phyloP scores from a whole-genome alignment of 92 coral and sea anemone genomes.

The Palythoa caribaeorum region DNA sequence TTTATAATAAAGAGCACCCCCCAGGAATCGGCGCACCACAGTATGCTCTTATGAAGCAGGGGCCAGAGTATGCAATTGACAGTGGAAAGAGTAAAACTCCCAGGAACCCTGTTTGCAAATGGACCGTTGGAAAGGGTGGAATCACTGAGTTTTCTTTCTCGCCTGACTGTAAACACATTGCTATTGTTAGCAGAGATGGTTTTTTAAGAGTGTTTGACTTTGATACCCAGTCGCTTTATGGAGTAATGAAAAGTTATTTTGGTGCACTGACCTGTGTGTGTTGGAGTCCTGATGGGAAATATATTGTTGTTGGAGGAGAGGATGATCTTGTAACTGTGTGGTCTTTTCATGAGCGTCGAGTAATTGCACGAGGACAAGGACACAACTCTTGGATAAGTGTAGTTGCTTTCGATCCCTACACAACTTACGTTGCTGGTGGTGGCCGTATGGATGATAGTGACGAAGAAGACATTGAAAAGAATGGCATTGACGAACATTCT shows the following conservation, averaged over 20 bases:
- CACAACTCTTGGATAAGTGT: conserved; percentile 98
- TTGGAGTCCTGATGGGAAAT: conserved; percentile 99
- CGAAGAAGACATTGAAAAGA: conserved; percentile 89
- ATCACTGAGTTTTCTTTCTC: conserved; percentile 96
- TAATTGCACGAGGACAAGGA: conserved; percentile 95
- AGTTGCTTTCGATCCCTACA: conserved; percentile 97
- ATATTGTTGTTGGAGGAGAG: conserved; percentile 96
- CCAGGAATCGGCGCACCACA: conserved; percentile 85
- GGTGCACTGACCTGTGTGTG: conserved; percentile 96
- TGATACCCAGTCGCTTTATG: conserved; percentile 91
- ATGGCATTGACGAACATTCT: conserved; percentile 67
- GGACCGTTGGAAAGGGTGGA: conserved; percentile 94
- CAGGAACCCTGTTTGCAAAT: conserved; percentile 95
- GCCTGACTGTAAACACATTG: conserved; percentile 99
- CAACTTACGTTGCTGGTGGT: conserved; percentile 87
- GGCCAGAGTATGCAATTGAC: conserved; percentile 89
- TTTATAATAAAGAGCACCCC: conserved; percentile 96
- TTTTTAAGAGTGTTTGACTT: conserved; percentile 97
- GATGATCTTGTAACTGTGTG: conserved; percentile 97
- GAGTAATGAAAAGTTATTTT: conserved; percentile 98
- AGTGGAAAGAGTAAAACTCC: conserved; percentile 93
- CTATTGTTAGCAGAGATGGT: conserved; percentile 95
- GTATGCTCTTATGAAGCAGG: conserved; percentile 94
- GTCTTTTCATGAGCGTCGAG: conserved; percentile 91
- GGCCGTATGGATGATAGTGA: conserved; percentile 97